Evolutionary conservation across 1,140 invertebrate species (phyloP).

Genomic region (Galleria mellonella): DNA sequence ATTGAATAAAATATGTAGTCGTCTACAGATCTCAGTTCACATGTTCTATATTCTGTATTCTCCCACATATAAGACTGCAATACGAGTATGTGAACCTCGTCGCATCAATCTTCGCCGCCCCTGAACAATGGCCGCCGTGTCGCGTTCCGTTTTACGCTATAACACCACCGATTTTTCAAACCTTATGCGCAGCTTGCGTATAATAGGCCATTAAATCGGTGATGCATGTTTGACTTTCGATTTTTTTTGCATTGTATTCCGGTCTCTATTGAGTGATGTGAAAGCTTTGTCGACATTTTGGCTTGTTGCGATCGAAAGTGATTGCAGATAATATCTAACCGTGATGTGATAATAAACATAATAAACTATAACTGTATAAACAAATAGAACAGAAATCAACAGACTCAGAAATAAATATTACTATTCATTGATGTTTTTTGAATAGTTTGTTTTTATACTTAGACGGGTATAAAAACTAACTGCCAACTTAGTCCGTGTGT

Average conservation of each 20-base stretch:
- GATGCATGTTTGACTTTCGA: constrained; percentile 23
- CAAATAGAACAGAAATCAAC: too few relatives aligned
- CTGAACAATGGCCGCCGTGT: constrained; percentile 40
- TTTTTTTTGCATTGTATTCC: constrained; percentile 9
- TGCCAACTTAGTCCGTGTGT: too few relatives aligned
- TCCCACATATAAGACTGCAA: constrained; percentile 22
- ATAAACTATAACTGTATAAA: too few relatives aligned
- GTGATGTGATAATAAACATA: too few relatives aligned
- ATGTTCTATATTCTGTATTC: constrained; percentile 48
- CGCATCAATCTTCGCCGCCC: constrained; percentile 39
- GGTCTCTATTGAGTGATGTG: constrained; percentile 1
- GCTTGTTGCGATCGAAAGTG: too few relatives aligned
- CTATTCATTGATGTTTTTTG: too few relatives aligned
- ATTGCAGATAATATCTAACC: too few relatives aligned
- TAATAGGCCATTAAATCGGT: constrained; percentile 13
- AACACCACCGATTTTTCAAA: constrained; percentile 21
- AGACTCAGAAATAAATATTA: too few relatives aligned
- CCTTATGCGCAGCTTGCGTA: constrained; percentile 13
- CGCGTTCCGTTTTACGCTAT: constrained; percentile 30
- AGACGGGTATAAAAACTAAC: too few relatives aligned
- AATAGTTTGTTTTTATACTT: too few relatives aligned
- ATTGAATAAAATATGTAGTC: too few relatives aligned
- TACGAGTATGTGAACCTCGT: constrained; percentile 27
- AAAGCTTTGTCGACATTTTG: neutral
- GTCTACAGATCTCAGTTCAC: constrained; percentile 23